Conservation (phyloP, 2,113 vertebrate species). For the Numenius arquata region DNA sequence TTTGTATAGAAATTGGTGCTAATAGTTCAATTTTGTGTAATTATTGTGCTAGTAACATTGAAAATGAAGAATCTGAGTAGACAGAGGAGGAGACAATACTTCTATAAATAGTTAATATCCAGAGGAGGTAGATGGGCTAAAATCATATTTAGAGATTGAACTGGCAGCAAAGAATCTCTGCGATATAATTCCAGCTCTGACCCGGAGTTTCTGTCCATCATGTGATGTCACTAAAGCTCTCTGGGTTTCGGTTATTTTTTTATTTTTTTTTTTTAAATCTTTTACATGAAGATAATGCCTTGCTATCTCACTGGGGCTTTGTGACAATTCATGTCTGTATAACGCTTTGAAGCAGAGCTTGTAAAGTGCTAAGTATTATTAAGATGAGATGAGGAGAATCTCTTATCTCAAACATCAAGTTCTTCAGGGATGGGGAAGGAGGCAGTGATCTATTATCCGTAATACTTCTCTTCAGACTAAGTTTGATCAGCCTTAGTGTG, state of each 20-base stretch:
- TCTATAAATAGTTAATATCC: conserved; percentile 48
- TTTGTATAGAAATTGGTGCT: conserved; percentile 26
- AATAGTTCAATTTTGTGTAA: conserved; percentile 53
- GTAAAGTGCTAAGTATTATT: conserved; percentile 55
- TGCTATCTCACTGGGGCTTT: conserved; percentile 19
- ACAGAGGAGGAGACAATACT: neutral
- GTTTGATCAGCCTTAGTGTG: conserved; percentile 41
- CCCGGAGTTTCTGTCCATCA: neutral
- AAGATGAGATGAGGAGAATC: conserved; percentile 49
- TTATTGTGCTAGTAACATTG: neutral
- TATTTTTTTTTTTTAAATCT: neutral
- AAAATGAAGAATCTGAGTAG: conserved; percentile 28
- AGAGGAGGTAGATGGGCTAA: conserved; percentile 21
- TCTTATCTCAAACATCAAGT: conserved; percentile 54
- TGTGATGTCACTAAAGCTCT: neutral
- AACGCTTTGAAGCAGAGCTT: conserved; percentile 34
- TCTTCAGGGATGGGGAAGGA: conserved; percentile 41
- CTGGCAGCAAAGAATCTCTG: neutral
- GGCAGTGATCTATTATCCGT: conserved; percentile 15
- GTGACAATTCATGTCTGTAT: conserved; percentile 19
- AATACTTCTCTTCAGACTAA: conserved; percentile 6
- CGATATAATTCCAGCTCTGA: neutral
- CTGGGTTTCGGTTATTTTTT: neutral
- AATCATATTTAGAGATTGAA: conserved; percentile 31
- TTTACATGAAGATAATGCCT: conserved; percentile 28